These are phyloP conservation scores for Zoanthus sociatus DNA, from an alignment of 92 coral and sea anemone species.

Conservation along the genomic window DNA sequence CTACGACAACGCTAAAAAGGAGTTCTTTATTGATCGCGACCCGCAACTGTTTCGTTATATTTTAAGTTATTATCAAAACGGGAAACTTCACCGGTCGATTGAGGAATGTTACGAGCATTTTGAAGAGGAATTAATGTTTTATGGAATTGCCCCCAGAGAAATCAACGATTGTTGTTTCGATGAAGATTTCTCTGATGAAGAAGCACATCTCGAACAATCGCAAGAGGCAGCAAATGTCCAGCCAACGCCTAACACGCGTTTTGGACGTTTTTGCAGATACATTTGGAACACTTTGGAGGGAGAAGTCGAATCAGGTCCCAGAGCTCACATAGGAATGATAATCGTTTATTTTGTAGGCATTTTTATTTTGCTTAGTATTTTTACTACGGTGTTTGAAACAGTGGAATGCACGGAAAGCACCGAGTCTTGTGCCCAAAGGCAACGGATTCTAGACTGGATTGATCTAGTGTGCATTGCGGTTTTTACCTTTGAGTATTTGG, in stretches of 20 bases:
- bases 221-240: slow-evolving; percentile 51
- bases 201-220: slow-evolving; percentile 65
- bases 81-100: slow-evolving; percentile 91
- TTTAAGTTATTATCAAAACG: slow-evolving; percentile 92
- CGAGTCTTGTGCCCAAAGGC: slow-evolving; percentile 68
- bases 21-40: slow-evolving; percentile 93
- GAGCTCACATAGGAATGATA: slow-evolving; percentile 75
- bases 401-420: slow-evolving; percentile 80
- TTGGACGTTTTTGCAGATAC: slow-evolving; percentile 67
- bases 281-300: slow-evolving; percentile 87
- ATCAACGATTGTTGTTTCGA: slow-evolving; percentile 96
- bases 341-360: slow-evolving; percentile 84
- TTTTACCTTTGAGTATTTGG: slow-evolving; percentile 82
- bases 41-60: slow-evolving; percentile 94
- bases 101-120: slow-evolving; percentile 91
- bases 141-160: slow-evolving; percentile 84
- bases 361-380: slow-evolving; percentile 90
- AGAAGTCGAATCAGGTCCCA: slow-evolving; percentile 75
- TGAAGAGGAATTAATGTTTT: slow-evolving; percentile 85
- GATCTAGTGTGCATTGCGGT: slow-evolving; percentile 85
- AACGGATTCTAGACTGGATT: slow-evolving; percentile 74
- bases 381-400: slow-evolving; percentile 92
- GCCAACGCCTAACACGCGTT: slow-evolving; percentile 3
- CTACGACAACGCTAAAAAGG: slow-evolving; percentile 84
- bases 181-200: slow-evolving; percentile 76